These are phyloP conservation scores for Drosophila eohydei DNA, from an alignment of 2,888 invertebrate genomes.

Conservation along the genomic window DNA sequence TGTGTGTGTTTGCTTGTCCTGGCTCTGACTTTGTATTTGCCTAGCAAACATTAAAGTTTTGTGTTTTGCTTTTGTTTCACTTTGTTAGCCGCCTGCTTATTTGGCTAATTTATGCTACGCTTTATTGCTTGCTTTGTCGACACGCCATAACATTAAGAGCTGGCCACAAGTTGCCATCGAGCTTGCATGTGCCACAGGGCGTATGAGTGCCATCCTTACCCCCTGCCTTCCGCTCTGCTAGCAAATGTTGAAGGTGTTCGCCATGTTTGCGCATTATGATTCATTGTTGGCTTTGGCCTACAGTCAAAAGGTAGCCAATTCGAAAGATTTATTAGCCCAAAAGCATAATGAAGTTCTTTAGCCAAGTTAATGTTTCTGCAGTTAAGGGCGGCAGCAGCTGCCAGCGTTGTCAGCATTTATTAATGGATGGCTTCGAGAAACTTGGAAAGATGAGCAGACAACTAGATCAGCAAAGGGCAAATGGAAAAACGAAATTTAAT, in stretches of 20 bases:
- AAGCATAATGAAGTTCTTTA: slow-evolving; percentile 70
- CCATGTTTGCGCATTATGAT: slow-evolving; percentile 62
- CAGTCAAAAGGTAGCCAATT: slow-evolving; percentile 74
- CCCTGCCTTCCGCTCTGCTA: background rate
- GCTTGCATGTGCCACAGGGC: slow-evolving; percentile 40
- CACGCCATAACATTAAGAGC: slow-evolving; percentile 72
- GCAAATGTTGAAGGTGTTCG: slow-evolving; percentile 45
- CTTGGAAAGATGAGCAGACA: slow-evolving; percentile 8
- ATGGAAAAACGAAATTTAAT: slow-evolving; percentile 5
- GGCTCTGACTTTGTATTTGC: slow-evolving; percentile 60
- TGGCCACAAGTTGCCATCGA: slow-evolving; percentile 43
- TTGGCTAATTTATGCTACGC: slow-evolving; percentile 77
- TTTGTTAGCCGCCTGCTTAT: slow-evolving; percentile 63
- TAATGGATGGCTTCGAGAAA: slow-evolving; percentile 30
- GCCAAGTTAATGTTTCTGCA: slow-evolving; percentile 73
- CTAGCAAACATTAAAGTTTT: slow-evolving; percentile 77
- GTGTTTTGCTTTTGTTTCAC: slow-evolving; percentile 38
- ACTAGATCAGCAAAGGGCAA: slow-evolving; percentile 15
- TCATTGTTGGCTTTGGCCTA: slow-evolving; percentile 61
- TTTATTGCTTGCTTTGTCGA: slow-evolving; percentile 75
- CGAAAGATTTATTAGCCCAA: slow-evolving; percentile 64
- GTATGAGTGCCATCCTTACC: slow-evolving; percentile 42
- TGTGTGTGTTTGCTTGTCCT: background rate
- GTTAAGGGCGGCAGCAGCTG: slow-evolving; percentile 43
- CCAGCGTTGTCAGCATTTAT: slow-evolving; percentile 46